These are phyloP conservation scores for Panopea generosa DNA, from an alignment of 2,888 invertebrate genomes.

Conservation along the genomic window DNA sequence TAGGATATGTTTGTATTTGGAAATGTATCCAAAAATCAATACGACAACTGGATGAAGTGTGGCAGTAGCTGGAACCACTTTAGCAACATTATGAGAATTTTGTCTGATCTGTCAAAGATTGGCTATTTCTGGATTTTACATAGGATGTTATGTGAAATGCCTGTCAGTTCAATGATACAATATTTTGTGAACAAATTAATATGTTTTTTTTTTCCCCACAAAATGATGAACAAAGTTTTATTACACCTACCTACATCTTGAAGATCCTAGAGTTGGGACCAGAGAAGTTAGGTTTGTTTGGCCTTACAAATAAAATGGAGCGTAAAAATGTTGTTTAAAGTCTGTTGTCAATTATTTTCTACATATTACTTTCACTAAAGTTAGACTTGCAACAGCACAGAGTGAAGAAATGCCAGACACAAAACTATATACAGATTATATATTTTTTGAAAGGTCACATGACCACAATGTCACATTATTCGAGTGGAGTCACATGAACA, in stretches of 20 bases:
- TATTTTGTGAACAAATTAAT: neutral
- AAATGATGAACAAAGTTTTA: conserved; percentile 20
- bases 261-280: conserved; percentile 52
- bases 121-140: neutral
- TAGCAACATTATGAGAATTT: no score
- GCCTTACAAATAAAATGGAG: conserved; percentile 67
- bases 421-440: conserved; percentile 28
- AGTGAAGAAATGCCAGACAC: conserved; percentile 82
- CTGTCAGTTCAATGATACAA: neutral
- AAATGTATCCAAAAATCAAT: no score
- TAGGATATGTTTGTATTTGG: no score
- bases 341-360: conserved; percentile 7
- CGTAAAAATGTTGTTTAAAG: conserved; percentile 50
- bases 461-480: conserved; percentile 7
- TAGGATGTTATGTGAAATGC: conserved; percentile 8
- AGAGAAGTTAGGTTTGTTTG: conserved; percentile 62
- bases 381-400: conserved; percentile 68
- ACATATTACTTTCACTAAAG: no score
- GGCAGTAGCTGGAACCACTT: no score
- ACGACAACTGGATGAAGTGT: no score
- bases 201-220: neutral
- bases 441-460: conserved; percentile 9
- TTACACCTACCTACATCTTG: conserved; percentile 61
- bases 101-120: no score
- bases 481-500: conserved; percentile 19